Conservation (phyloP, 2,888 invertebrate genomes). For the Ichneumon xanthorius region DNA sequence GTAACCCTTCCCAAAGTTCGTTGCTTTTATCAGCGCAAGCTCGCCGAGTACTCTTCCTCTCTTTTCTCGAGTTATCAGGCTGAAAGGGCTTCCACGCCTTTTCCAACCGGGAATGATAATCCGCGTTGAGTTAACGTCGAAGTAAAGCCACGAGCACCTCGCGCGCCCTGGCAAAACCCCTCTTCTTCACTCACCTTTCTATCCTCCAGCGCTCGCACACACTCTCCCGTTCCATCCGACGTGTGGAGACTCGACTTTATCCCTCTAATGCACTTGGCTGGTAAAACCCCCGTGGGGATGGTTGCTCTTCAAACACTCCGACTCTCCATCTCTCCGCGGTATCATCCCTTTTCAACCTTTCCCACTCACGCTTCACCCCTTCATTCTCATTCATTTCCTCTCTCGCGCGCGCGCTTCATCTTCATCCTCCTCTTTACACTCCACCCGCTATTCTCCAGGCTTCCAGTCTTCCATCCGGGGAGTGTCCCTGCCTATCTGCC, state of each 20-base stretch:
- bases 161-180: conserved; percentile 42
- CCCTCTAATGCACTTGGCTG: conserved; percentile 75
- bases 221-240: conserved; percentile 42
- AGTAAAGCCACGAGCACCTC: conserved; percentile 65
- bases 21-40: neutral
- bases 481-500: neutral
- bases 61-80: conserved; percentile 59
- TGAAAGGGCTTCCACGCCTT: conserved; percentile 59
- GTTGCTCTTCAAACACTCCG: conserved; percentile 71
- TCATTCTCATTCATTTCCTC: conserved; percentile 52
- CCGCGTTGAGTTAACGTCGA: conserved; percentile 68
- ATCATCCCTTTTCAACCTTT: conserved; percentile 45
- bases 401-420: conserved; percentile 24
- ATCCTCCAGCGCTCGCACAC: conserved; percentile 42
- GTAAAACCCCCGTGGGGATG: conserved; percentile 68
- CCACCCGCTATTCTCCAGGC: conserved; percentile 5
- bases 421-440: conserved; percentile 44
- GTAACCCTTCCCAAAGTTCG: neutral
- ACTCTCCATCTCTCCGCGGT: conserved; percentile 57
- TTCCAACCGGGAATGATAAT: conserved; percentile 68
- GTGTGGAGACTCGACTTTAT: conserved; percentile 73
- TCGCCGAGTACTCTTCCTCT: conserved; percentile 13
- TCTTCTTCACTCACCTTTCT: conserved; percentile 49
- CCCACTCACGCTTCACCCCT: conserved; percentile 47
- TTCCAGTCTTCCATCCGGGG: conserved; percentile 31